Evolutionary conservation across 2,888 invertebrate genomes (phyloP).

Genomic region (Cacoxenus indagator): DNA sequence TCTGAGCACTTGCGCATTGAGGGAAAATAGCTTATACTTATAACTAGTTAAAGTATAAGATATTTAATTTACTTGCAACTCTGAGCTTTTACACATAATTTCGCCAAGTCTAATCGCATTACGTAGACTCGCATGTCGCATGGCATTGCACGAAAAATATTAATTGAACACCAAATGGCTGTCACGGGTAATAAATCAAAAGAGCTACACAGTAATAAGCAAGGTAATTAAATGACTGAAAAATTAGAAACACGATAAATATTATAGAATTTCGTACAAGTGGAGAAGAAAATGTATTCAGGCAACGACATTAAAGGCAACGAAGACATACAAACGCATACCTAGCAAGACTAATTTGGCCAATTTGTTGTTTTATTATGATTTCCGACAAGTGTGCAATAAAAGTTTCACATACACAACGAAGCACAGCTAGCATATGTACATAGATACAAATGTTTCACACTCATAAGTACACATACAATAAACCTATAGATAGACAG

Average conservation of each 20-base stretch:
- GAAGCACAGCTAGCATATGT: too few relatives aligned
- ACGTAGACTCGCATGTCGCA: too few relatives aligned
- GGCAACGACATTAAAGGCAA: background rate
- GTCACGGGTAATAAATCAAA: constrained; percentile 8
- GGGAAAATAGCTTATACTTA: background rate
- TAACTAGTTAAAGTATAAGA: background rate
- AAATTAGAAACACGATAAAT: background rate
- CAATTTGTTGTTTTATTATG: constrained; percentile 24
- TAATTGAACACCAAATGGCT: background rate
- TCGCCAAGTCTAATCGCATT: too few relatives aligned
- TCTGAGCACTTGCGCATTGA: background rate
- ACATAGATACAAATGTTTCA: too few relatives aligned
- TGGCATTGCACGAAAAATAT: background rate
- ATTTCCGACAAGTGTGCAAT: constrained; percentile 4
- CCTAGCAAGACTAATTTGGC: constrained; percentile 10
- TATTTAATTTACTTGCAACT: background rate
- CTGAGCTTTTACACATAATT: too few relatives aligned
- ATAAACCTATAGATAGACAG: too few relatives aligned
- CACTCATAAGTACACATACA: too few relatives aligned
- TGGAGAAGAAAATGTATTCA: background rate
- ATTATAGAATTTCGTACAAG: too few relatives aligned
- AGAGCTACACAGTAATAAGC: background rate
- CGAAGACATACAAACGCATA: background rate
- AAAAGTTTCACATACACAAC: background rate
- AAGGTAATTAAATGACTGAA: constrained; percentile 1